Base-by-base conservation (phyloP, 2,797 vertebrate species). In the Rhyacichthys aspro region DNA sequence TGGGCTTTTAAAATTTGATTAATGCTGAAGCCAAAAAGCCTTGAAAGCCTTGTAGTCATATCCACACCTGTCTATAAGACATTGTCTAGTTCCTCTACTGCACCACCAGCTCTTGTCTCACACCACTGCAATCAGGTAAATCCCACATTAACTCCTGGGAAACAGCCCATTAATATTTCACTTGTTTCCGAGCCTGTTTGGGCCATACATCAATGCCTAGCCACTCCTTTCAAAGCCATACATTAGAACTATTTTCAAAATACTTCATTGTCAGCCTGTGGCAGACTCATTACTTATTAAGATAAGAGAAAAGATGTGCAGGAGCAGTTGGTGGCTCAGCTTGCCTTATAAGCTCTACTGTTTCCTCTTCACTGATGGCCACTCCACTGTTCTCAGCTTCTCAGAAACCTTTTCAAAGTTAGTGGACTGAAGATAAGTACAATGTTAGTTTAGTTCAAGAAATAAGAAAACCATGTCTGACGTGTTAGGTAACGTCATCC, bases 231-330 rank as follows among this genome's bases (percentile, higher is more conserved):
- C 92, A 93, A 93, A 95, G 94, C 94, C 93, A 96, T 98, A 95
- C 94, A 98, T 98, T 96, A 98, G 94, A 97, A 98, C 95, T 96
- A 96, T 98, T 98, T 96, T 96, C 94, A 97, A 96, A 99, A 98
- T 98, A 96, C 96, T 96, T 98, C 96, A 98, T 93, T 99, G 96
- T 98, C 97, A 98, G 96, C 94, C 94, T 75, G 91, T 95, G 95
- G 95, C 96, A 97, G 92, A 89, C 94, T 98, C 96, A 98, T 99
- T 97, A 98, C 92, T 99, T 98, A 98, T 96, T 96, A 95, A 97
- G 96, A 98, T 98, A 98, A 97, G 94, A 92, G 91, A 93, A 94
- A 86, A 93, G 93, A 94, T 95, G 93, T 93, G 91, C 89, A 81
- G 71, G 78, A 94, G 93, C 92, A 91, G 94, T 93, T 90, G 92